phyloP scores from a whole-genome alignment of 2,797 vertebrate species.

The Neosalanx taihuensis region DNA sequence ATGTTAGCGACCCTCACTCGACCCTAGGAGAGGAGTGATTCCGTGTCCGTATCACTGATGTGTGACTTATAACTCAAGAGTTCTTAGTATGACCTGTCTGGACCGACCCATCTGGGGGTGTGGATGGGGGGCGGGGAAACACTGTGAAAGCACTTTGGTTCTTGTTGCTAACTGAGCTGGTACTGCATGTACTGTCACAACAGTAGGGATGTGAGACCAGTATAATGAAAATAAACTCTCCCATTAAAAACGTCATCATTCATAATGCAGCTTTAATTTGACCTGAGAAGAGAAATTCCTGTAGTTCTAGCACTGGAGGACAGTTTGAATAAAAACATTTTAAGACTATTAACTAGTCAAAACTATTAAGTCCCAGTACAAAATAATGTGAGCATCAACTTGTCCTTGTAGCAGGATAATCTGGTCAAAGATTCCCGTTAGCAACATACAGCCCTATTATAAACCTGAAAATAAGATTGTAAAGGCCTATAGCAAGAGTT shows the following conservation, averaged over 20 bases:
- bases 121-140: constrained; percentile 30
- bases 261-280: neutral
- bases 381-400: too few relatives aligned
- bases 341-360: too few relatives aligned
- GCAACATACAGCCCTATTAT: too few relatives aligned
- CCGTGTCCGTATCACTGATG: neutral
- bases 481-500: too few relatives aligned
- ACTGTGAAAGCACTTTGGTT: constrained; percentile 58
- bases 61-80: constrained; percentile 12
- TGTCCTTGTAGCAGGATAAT: too few relatives aligned
- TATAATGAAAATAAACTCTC: constrained; percentile 59
- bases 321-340: neutral
- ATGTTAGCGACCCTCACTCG: constrained; percentile 51
- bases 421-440: too few relatives aligned
- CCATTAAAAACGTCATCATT: constrained; percentile 9
- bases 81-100: constrained; percentile 42
- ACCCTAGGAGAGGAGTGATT: constrained; percentile 34
- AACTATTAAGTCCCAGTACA: too few relatives aligned
- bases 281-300: neutral
- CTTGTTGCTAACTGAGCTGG: constrained; percentile 25
- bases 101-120: constrained; percentile 21
- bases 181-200: constrained; percentile 40
- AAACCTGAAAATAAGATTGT: too few relatives aligned
- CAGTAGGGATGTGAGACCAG: constrained; percentile 41
- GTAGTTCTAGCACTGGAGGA: neutral